A percentile compares a stretch with the other conserved stretches of the same genome.
phyloP scores from a whole-genome alignment of 2,797 vertebrate species.

The Garrulus glandarius region DNA sequence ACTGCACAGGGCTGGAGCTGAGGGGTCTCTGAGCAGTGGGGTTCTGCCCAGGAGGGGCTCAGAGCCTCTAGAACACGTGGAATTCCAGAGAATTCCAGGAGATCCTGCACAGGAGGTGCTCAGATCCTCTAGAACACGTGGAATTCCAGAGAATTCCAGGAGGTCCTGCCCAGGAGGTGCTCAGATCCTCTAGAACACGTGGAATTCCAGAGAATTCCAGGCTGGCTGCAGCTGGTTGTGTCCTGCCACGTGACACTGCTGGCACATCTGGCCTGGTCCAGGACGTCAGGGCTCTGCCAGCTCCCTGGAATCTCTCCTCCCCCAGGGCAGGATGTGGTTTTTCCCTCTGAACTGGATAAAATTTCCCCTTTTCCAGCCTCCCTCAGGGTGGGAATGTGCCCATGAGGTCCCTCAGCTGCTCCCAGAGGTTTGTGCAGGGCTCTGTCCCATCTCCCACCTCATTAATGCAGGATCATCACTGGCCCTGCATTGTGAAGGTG shows the following conservation, averaged over 20 bases:
- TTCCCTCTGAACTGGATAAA: neutral
- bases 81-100: neutral
- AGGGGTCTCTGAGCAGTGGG: no score
- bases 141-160: no score
- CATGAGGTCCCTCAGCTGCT: rapidly evolving
- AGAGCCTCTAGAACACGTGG: neutral
- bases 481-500: rapidly evolving
- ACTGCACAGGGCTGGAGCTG: neutral
- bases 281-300: neutral
- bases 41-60: neutral
- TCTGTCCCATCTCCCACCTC: neutral
- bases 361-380: neutral
- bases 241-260: neutral
- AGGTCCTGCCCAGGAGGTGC: no score
- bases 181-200: no score
- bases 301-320: neutral
- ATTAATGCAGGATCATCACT: rapidly evolving
- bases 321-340: rapidly evolving
- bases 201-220: no score
- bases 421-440: neutral
- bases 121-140: no score
- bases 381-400: neutral
- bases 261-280: neutral
- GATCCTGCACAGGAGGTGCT: no score
- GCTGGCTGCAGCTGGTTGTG: neutral